A percentile compares a stretch with the other conserved stretches of the same genome.
Evolutionary conservation across 1,140 invertebrate species (phyloP).

Genomic region (Sarcophaga peregrina): DNA sequence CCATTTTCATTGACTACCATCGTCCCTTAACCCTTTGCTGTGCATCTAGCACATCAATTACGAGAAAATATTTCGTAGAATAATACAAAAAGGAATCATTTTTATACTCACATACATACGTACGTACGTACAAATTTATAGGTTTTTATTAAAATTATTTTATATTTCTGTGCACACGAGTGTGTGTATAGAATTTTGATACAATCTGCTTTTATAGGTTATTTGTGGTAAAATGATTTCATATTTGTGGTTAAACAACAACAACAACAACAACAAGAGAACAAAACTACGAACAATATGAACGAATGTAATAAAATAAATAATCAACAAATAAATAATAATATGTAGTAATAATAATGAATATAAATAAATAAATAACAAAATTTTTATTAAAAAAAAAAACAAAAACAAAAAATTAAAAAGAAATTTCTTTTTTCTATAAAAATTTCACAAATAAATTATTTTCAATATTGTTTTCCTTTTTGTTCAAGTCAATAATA

Average conservation of each 20-base stretch:
- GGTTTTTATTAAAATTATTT: too few relatives aligned
- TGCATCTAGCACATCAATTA: not conserved
- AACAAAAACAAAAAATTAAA: not conserved
- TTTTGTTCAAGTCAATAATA: not conserved
- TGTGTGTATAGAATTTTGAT: not conserved
- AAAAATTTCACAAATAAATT: not conserved
- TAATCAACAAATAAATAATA: too few relatives aligned
- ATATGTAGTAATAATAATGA: too few relatives aligned
- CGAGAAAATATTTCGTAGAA: not conserved
- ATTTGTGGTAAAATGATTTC: slow-evolving; percentile 12
- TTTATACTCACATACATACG: not conserved
- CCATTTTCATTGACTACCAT: not conserved
- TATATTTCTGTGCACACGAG: too few relatives aligned
- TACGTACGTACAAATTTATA: too few relatives aligned
- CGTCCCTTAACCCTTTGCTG: not conserved
- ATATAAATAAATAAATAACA: too few relatives aligned
- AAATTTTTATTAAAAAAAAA: too few relatives aligned
- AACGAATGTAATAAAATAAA: not conserved
- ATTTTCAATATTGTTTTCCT: not conserved
- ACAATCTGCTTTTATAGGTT: not conserved
- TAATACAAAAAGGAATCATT: not conserved
- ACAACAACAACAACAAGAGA: not conserved
- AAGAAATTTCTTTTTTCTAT: not conserved
- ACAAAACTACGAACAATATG: not conserved
- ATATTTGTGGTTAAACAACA: not conserved